Evolutionary conservation across 2,797 vertebrate genomes (phyloP), one percentile per base, ranked within the genome.

Genomic region (Alosa sapidissima): DNA sequence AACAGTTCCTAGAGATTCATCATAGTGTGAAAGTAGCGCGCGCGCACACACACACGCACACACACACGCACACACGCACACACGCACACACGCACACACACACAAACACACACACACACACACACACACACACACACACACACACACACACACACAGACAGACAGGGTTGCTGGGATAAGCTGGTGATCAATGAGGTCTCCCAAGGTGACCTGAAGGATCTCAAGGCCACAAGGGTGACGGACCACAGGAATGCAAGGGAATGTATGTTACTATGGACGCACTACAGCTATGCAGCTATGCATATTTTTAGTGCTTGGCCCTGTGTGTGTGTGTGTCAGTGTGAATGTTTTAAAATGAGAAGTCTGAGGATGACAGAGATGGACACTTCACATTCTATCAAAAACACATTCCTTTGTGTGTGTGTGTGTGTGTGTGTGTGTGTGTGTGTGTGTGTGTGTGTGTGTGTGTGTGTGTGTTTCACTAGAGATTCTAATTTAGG

Each of bases 401-500:
- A 72, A 62, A 72, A 36, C 65, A 72, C 65, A 36, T 72, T 72
- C 65, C 10, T 72, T 72, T 72, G 65, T 72, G 65, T 72, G 62
- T 68, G 62, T n/a, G 24, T 68, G 24, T 68, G 24, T 68, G 65
- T 72, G 65, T 36, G 62, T n/a, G 24, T 68, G 24, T 68, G 24
- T 68, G 65, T 72, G 65, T 36, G 62, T 72, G 62, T 68, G 62
- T 36, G 62, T 68, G 28, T 24, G 58, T 62, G 58, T 62, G 58
- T 24, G 58, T 24, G 58, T 60, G 21, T 60, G 5, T 60, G 21
- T 62, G 7, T 62, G n/a, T 62, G 58, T 62, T 21, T 24, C 24
- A 62, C 58, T 62, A 21, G 65, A 72, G 65, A 72, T 78, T 47
- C 72, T 78, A 78, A 78, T 78, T 78, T 78, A 47, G 72, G 41